Base-by-base conservation (phyloP, 2,797 vertebrate genomes). In the Mustela erminea region DNA sequence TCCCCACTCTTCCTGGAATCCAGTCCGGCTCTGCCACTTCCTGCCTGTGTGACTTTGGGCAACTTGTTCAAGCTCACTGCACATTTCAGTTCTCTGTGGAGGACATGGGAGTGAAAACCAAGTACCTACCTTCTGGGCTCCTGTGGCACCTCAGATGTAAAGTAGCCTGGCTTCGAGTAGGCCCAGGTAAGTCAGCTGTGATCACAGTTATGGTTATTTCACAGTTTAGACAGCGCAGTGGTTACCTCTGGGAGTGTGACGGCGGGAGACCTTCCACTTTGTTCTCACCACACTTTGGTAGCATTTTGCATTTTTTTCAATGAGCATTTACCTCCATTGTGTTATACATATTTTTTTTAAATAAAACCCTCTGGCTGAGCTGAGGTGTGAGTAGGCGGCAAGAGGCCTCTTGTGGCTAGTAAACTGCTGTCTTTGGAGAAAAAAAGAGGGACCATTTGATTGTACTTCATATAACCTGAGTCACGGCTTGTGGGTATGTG, bases 331-430 rank as follows among this genome's bases (percentile, higher is more conserved):
- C 46, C 72, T 87, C 35, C 49, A 8, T 49, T 25, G 54, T 43
- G 32, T 58, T 27, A 52, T 0, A 23, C 21, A 75, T n/a, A 1
- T 32, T 35, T 82, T 46, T 83, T 89, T 80, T 15, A 60, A 64
- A 25, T 56, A 52, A 78, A 92, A 72, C 66, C 74, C 41, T 93
- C 80, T 74, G 74, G 43, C 60, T 72, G 93, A 66, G 92, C 75
- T 58, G 80, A 88, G 56, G 46, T 41, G 38, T 18, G 77, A 78
- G 85, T 52, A 6, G 94, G 54, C 49, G 27, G 35, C 66, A 7
- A 43, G 75, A 74, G 77, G 80, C 62, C 93, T 96, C 95, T 80
- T 81, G 93, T 56, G 84, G 85, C 84, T 96, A 21, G 17, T 46
- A 54, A 38, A 46, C 7, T 54, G 62, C 46, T 82, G 23, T 68